A percentile compares a stretch with the other conserved stretches of the same genome.
phyloP scores from a whole-genome alignment of 2,888 invertebrate genomes.

The Mythimna vitellina region DNA sequence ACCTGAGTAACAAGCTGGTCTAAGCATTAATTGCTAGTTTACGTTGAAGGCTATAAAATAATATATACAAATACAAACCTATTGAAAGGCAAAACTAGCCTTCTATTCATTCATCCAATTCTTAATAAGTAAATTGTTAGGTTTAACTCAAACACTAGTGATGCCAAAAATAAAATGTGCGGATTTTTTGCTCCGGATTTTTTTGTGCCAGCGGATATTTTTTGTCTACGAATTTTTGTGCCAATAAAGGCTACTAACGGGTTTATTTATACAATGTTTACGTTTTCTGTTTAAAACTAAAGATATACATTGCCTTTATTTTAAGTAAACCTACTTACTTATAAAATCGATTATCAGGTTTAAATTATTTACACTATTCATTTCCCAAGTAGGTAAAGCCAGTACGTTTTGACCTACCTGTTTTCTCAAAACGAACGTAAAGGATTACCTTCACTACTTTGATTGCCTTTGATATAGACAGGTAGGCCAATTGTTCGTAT shows the following conservation, averaged over 20 bases:
- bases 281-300: background rate
- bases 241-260: constrained; percentile 8
- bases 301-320: background rate
- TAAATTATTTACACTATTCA: too few relatives aligned
- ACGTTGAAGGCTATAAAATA: constrained; percentile 7
- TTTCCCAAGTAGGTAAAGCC: too few relatives aligned
- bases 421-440: too few relatives aligned
- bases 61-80: background rate
- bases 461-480: too few relatives aligned
- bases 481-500: too few relatives aligned
- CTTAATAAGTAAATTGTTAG: constrained; percentile 2
- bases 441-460: too few relatives aligned
- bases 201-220: background rate
- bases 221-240: constrained; percentile 13
- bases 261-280: background rate
- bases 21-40: constrained; percentile 1
- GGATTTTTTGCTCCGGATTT: constrained; percentile 2
- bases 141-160: constrained; percentile 14
- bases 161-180: background rate
- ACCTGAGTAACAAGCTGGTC: background rate
- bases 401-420: too few relatives aligned
- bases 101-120: background rate
- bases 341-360: too few relatives aligned
- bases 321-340: too few relatives aligned
- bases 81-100: constrained; percentile 1